phyloP scores from a whole-genome alignment of 2,113 vertebrate genomes.

The Leptobrachium leishanense region DNA sequence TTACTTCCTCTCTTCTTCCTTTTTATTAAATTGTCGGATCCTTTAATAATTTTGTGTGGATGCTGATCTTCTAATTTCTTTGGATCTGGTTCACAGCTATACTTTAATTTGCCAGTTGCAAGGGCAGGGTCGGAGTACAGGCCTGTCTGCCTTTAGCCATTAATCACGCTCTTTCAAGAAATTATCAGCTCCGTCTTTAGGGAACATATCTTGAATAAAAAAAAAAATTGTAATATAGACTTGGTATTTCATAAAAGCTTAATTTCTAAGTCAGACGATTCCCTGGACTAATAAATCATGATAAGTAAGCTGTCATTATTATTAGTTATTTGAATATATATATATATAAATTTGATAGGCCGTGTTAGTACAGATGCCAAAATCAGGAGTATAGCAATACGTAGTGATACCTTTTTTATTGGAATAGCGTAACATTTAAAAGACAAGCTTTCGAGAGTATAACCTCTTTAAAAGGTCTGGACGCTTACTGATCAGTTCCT shows the following conservation, averaged over 20 bases:
- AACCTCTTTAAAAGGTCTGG: no score
- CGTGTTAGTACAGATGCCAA: no score
- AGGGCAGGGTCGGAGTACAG: constrained; percentile 4
- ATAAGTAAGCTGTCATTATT: no score
- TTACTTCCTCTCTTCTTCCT: not conserved
- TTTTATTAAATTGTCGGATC: not conserved
- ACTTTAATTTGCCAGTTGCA: constrained; percentile 18
- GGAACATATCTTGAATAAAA: not conserved
- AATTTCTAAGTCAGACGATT: not conserved
- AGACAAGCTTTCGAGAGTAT: no score
- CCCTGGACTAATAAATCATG: no score
- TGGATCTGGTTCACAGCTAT: constrained; percentile 5
- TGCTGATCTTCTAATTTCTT: constrained; percentile 8
- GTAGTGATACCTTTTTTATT: no score
- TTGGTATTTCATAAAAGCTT: not conserved
- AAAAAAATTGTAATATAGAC: constrained; percentile 5
- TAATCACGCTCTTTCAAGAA: constrained; percentile 16
- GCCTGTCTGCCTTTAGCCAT: constrained; percentile 30
- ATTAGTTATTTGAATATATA: no score
- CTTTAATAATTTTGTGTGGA: constrained; percentile 1
- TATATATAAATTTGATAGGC: no score
- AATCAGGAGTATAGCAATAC: no score
- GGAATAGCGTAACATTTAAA: no score
- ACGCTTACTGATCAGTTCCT: no score
- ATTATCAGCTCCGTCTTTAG: not conserved